Evolutionary conservation across 2,797 vertebrate genomes (phyloP), one percentile per base, ranked within the genome.

Genomic region (Spatula versicolor): DNA sequence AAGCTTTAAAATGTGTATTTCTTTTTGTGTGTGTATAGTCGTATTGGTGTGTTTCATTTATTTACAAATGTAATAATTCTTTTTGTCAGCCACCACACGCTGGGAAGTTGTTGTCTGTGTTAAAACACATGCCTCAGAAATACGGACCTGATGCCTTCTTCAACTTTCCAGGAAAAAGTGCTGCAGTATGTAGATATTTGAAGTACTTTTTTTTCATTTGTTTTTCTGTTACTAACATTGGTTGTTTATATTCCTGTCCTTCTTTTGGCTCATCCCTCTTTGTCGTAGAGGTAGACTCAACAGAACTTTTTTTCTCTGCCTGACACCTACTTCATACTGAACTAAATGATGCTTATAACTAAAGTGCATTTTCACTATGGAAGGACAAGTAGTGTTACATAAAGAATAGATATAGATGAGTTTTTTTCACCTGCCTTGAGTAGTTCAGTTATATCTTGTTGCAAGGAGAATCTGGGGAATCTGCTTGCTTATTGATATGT

Each of bases 91-190:
- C 99, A 71, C 98, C 98, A 58, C 99, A 99, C 80, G 99, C 99
- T 64, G 99, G 99, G 82, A 99, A 99, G 96, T 97, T 99, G 82
- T 37, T 99, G 96, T 99, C 99, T 11, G 98, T 99, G 88, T 98
- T 99, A 95, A 99, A 99, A 97, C 98, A 98, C 95, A 99, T 99
- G 98, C 99, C 99, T 95, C 99, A 99, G 96, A 98, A 98, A 95
- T 98, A 98, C 11, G 99, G 99, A 88, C 99, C 99, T 7, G 99
- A 99, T 98, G 98, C 99, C 83, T 99, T 99, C 98, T 99, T 99
- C 98, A 99, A 98, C 97, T 99, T 99, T 64, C 99, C 99, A 35
- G 99, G 99, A 66, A 99, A 99, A 98, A 99, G 99, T 95, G 99
- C 99, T 96, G 99, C 99, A 31, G 99, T 99, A 97, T 98, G 99